Conservation (phyloP, 2,113 vertebrate genomes). For the Tyrannus savana region DNA sequence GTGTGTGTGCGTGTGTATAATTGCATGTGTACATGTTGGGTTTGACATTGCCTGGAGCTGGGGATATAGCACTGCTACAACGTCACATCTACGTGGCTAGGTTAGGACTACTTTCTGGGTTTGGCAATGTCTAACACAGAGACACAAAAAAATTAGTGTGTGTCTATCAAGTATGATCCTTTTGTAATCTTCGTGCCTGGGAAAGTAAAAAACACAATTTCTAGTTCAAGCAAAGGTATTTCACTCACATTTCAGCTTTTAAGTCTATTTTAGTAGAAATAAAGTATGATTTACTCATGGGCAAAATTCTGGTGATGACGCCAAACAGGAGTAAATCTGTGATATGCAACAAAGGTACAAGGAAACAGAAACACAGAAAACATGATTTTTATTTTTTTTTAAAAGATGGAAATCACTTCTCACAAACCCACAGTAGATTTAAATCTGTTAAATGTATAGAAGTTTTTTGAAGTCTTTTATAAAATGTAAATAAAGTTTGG, state of each 20-base stretch:
- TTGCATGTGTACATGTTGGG: fast-evolving
- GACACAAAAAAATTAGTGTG: background rate
- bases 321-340: background rate
- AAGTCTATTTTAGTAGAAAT: background rate
- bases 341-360: background rate
- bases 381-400: background rate
- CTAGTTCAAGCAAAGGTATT: background rate
- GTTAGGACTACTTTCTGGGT: background rate
- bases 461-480: background rate
- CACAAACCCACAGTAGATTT: background rate
- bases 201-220: background rate
- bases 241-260: background rate
- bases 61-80: too few species aligned
- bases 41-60: background rate
- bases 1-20: background rate
- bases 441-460: background rate
- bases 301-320: background rate
- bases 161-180: background rate
- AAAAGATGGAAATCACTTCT: background rate
- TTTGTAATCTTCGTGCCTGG: background rate
- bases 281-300: background rate
- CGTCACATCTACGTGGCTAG: too few species aligned
- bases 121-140: background rate
- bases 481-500: conserved; percentile 44
- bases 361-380: background rate